Evolutionary conservation across 2,113 vertebrate genomes (phyloP), one percentile per base, ranked within the genome.

Genomic region (Petrocephalus zakoni): DNA sequence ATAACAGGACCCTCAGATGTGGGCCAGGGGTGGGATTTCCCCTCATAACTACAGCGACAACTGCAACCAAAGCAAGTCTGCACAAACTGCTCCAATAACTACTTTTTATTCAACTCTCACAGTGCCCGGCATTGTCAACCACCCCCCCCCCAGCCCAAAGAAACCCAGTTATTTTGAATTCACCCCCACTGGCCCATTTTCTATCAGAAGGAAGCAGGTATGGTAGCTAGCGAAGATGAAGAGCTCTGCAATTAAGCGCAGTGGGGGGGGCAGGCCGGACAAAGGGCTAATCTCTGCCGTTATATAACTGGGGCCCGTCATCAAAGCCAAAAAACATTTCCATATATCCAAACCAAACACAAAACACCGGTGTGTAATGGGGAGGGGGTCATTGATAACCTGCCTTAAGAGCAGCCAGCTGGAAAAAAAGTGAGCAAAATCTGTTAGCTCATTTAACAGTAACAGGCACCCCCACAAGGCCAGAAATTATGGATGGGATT

Each of bases 121-220:
- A 19, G 72, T 13, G 19, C 46, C 42, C 0, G 37, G 19, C 37
- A 83, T 83, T 21, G 37, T 49, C 21, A 47, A 8, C 53, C 25
- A 15, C 10, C n/a, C 61, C 58, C 47, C 58, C 22, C 55, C 52
- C 68, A 55, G 13, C 61, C 87, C 51, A 75, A 47, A 34, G 46
- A 90, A 49, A 88, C 53, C 9, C 84, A 86, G 29, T 51, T 42
- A 61, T 47, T 78, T 51, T 15, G 11, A 29, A 37, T 42, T 89
- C 47, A 42, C 22, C 87, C 64, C n/a, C 13, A 82, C 68, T 89
- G 85, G 89, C 91, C 89, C 75, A 89, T 87, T 90, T 89, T 49
- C 29, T 2, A 68, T 89, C 64, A 89, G 85, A 88, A 61, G 46
- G 85, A 56, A 58, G 5, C 47, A 46, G 49, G 72, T n/a, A 34